phyloP scores from a whole-genome alignment of 2,113 vertebrate genomes.

The Malurus elegans region DNA sequence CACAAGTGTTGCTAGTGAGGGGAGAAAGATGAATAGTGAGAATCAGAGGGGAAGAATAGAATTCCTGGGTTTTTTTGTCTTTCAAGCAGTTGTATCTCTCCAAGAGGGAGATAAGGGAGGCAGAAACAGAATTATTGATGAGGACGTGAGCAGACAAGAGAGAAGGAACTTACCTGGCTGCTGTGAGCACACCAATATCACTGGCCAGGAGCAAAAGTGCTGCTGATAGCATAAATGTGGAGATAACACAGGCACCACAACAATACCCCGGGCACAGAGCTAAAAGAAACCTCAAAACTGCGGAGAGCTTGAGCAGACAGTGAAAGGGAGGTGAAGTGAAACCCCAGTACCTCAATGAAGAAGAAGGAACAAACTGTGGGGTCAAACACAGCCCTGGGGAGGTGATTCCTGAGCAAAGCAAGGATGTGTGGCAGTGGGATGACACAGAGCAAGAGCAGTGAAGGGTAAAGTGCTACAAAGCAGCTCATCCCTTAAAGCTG shows the following conservation, averaged over 20 bases:
- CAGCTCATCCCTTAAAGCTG: not conserved
- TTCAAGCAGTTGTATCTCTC: conserved; percentile 1
- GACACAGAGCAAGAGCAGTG: not conserved
- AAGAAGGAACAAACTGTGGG: not conserved
- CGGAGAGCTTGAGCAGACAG: not conserved
- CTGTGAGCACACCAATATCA: not conserved
- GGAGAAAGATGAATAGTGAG: conserved; percentile 19
- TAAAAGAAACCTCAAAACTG: not conserved
- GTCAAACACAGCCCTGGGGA: not conserved
- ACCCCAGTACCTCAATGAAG: not conserved
- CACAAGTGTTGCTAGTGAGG: not conserved
- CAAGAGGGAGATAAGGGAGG: conserved; percentile 23
- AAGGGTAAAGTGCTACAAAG: not conserved
- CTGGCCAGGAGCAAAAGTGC: not conserved
- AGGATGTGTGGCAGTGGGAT: not conserved
- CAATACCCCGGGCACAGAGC: not conserved
- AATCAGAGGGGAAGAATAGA: conserved; percentile 9
- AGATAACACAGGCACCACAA: not conserved
- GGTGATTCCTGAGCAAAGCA: not conserved
- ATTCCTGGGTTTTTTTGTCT: conserved; percentile 2
- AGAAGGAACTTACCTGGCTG: not conserved
- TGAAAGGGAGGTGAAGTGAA: not conserved
- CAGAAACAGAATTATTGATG: conserved; percentile 56
- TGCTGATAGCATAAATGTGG: not conserved
- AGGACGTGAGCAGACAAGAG: not conserved